A percentile compares a stretch with the other conserved stretches of the same genome.
These are phyloP conservation scores for Chondrosia reniformis DNA, from an alignment of 37 sponge, comb jelly and placozoan species.

Conservation along the genomic window DNA sequence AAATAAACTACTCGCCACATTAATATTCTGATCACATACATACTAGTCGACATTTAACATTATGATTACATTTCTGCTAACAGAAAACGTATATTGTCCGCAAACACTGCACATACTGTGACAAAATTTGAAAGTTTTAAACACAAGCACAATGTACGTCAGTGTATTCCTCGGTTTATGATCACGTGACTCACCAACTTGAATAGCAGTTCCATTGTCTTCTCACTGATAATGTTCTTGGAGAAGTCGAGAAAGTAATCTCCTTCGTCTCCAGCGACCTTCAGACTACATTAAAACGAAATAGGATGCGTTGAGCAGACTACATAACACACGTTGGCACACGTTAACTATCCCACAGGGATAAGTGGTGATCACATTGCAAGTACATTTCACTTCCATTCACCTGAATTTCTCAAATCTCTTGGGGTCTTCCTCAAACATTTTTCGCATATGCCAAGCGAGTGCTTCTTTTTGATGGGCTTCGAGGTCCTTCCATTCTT, in stretches of 20 bases:
- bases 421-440: slow-evolving; percentile 79
- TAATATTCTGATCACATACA: too few species aligned
- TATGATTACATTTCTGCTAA: too few species aligned
- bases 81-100: too few species aligned
- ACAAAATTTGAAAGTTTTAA: not conserved
- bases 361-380: not conserved
- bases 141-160: not conserved
- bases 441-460: slow-evolving; percentile 61
- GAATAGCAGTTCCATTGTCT: slow-evolving; percentile 85
- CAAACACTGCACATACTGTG: not conserved
- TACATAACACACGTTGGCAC: not conserved
- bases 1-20: too few species aligned
- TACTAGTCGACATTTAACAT: too few species aligned
- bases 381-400: not conserved
- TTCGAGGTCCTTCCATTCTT: slow-evolving; percentile 67
- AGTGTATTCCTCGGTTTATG: not conserved
- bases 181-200: slow-evolving; percentile 61
- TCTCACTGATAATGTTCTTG: slow-evolving; percentile 84
- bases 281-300: slow-evolving; percentile 28
- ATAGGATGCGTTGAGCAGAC: too few species aligned
- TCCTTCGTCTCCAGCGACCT: slow-evolving; percentile 55
- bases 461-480: slow-evolving; percentile 52
- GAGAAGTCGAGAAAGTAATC: slow-evolving; percentile 89
- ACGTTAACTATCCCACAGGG: not conserved
- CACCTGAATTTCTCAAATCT: slow-evolving; percentile 84